These are phyloP conservation scores for Pachyseris speciosa DNA, from an alignment of 64 coral and sea anemone species.

Conservation along the genomic window DNA sequence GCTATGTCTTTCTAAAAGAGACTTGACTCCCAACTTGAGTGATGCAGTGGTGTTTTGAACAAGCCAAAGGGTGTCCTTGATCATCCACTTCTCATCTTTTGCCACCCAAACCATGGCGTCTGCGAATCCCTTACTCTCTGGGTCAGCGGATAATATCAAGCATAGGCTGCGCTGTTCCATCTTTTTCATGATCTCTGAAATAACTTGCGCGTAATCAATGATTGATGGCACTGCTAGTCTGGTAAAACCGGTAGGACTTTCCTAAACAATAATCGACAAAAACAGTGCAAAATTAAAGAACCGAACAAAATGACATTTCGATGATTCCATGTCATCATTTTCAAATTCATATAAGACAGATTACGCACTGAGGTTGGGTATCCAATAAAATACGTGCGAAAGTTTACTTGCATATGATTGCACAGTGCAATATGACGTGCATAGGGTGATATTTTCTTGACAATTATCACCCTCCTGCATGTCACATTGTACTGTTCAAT, in stretches of 20 bases:
- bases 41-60: not conserved
- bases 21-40: not conserved
- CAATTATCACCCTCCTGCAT: too few species aligned
- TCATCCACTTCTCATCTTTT: slow-evolving; percentile 24
- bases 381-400: too few species aligned
- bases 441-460: too few species aligned
- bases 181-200: slow-evolving; percentile 49
- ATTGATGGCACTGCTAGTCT: not conserved
- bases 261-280: not conserved
- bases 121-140: slow-evolving; percentile 17
- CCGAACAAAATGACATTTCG: too few species aligned
- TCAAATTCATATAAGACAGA: too few species aligned
- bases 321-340: too few species aligned
- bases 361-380: too few species aligned
- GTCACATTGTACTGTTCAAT: too few species aligned
- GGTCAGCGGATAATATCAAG: slow-evolving; percentile 31
- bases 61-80: not conserved
- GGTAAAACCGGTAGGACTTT: slow-evolving; percentile 4
- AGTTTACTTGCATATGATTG: too few species aligned
- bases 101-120: not conserved
- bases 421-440: too few species aligned
- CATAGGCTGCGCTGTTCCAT: slow-evolving; percentile 42
- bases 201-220: slow-evolving; percentile 6
- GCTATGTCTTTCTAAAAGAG: not conserved
- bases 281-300: too few species aligned